A percentile compares a stretch with the other conserved stretches of the same genome.
Evolutionary conservation across 2,797 vertebrate genomes (phyloP).

Genomic region (Periparus ater): DNA sequence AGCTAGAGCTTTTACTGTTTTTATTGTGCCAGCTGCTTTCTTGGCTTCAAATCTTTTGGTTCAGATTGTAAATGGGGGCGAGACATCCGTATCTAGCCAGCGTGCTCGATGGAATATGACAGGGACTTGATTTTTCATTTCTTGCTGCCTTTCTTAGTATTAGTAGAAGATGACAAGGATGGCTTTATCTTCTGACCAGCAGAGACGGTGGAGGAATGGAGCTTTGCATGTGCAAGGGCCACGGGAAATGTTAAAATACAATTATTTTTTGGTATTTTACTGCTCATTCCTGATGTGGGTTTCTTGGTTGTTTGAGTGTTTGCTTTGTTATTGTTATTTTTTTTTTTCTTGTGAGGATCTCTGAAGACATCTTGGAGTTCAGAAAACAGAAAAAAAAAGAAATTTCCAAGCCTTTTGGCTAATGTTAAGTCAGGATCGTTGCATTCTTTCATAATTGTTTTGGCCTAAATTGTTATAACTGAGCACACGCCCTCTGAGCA

Average conservation of each 20-base stretch:
- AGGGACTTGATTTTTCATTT: slow-evolving; percentile 72
- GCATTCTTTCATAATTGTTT: not conserved
- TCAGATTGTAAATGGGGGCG: slow-evolving; percentile 82
- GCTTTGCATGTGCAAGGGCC: accelerated
- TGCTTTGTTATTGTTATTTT: too few relatives aligned
- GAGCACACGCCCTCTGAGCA: not conserved
- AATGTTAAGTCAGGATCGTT: not conserved
- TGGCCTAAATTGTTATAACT: not conserved
- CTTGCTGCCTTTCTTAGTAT: slow-evolving; percentile 66
- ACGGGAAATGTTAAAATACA: not conserved
- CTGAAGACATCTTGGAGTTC: not conserved
- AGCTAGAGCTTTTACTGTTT: slow-evolving; percentile 81
- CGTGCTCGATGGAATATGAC: slow-evolving; percentile 76
- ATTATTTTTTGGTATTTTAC: not conserved
- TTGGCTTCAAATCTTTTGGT: slow-evolving; percentile 80
- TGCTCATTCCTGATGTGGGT: not conserved
- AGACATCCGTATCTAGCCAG: slow-evolving; percentile 79
- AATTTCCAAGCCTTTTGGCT: not conserved
- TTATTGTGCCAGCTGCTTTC: slow-evolving; percentile 84
- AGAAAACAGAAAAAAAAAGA: not conserved
- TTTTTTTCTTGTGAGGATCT: not conserved
- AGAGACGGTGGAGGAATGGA: not conserved
- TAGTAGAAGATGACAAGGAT: slow-evolving; percentile 72
- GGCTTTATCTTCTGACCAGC: slow-evolving; percentile 62
- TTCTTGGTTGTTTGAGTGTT: not conserved